phyloP scores from a whole-genome alignment of 2,797 vertebrate genomes.

The Chelmon rostratus region DNA sequence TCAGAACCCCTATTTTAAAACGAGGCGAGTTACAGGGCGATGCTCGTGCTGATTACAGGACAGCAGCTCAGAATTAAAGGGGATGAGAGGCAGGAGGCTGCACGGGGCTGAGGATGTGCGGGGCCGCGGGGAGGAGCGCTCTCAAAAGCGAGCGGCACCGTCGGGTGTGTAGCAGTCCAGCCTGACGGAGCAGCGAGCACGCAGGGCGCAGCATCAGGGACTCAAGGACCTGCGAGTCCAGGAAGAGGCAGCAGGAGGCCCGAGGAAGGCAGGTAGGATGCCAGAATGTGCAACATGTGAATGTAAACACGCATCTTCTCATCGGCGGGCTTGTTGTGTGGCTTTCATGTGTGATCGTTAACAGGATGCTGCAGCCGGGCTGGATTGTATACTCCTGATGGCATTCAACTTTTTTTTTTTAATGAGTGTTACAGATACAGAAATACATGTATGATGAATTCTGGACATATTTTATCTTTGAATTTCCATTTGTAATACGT shows the following conservation, averaged over 20 bases:
- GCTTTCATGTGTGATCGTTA: not conserved
- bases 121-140: constrained; percentile 78
- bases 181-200: constrained; percentile 57
- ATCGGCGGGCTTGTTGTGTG: not conserved
- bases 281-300: constrained; percentile 60
- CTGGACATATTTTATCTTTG: not conserved
- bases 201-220: constrained; percentile 66
- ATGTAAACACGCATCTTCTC: constrained; percentile 1
- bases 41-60: constrained; percentile 70
- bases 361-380: not conserved
- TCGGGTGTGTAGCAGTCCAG: constrained; percentile 63
- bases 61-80: constrained; percentile 57
- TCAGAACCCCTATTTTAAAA: constrained; percentile 8
- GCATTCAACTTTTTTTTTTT: constrained; percentile 57
- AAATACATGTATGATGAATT: constrained; percentile 4
- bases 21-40: constrained; percentile 47
- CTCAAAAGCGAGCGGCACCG: constrained; percentile 59
- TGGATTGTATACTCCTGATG: constrained; percentile 28
- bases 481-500: not conserved
- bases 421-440: constrained; percentile 13
- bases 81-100: constrained; percentile 50
- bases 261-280: constrained; percentile 78
- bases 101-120: constrained; percentile 34
- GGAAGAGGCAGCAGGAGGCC: constrained; percentile 71
- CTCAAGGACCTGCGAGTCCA: constrained; percentile 59